Evolutionary conservation across 1,140 invertebrate genomes (phyloP).

Genomic region (Pachypeltis micranthus): DNA sequence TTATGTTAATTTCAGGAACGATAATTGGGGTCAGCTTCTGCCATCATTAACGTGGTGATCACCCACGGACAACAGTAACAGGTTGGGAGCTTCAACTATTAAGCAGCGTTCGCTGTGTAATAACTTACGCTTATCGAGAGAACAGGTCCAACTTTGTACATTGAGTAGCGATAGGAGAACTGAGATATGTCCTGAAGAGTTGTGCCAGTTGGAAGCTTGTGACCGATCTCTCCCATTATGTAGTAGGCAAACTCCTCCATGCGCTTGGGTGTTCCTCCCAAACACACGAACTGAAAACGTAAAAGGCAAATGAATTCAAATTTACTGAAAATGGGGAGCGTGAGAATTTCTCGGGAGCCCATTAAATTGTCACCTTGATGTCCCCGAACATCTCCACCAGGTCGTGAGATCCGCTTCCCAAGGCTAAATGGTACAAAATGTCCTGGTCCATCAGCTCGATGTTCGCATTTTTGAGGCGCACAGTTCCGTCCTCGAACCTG

Average conservation of each 20-base stretch:
- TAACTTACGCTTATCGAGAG: constrained; percentile 84
- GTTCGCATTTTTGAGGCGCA: constrained; percentile 71
- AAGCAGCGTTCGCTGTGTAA: too few species aligned
- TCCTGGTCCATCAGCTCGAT: constrained; percentile 87
- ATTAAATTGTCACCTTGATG: constrained; percentile 62
- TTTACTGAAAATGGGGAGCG: too few species aligned
- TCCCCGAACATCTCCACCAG: constrained; percentile 93
- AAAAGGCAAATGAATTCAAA: too few species aligned
- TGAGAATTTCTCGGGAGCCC: too few species aligned
- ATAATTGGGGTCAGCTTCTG: too few species aligned
- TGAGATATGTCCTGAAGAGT: constrained; percentile 79
- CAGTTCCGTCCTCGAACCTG: constrained; percentile 51
- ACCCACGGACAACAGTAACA: too few species aligned
- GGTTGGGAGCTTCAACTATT: too few species aligned
- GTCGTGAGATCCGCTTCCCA: constrained; percentile 82
- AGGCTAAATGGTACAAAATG: constrained; percentile 84
- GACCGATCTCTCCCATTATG: constrained; percentile 81
- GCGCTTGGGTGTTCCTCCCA: constrained; percentile 89
- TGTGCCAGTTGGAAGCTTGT: constrained; percentile 77
- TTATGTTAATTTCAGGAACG: too few species aligned
- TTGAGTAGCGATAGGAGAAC: constrained; percentile 81
- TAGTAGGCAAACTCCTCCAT: constrained; percentile 88
- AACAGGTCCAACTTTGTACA: constrained; percentile 96
- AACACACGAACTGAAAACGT: constrained; percentile 80
- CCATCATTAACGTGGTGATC: too few species aligned